Base-by-base conservation (phyloP, 1,140 invertebrate genomes). In the Pachypeltis micranthus region DNA sequence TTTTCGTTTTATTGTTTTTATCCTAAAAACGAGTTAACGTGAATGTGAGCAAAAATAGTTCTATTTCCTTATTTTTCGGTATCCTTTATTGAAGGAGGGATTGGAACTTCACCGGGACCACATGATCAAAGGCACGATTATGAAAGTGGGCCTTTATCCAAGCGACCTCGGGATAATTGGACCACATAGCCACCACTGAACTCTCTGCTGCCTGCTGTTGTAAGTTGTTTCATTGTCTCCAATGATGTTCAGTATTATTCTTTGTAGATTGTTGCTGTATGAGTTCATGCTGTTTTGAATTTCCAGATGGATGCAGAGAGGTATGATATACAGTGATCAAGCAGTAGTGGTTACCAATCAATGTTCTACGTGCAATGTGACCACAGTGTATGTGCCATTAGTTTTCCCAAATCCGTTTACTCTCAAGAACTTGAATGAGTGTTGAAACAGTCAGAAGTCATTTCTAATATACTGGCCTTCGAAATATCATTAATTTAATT, bases 91-190 rank as follows among this genome's bases (percentile, higher is more conserved):
- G 27, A 39, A 66, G 66, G 60, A 28, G 63, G 60, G 28, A 24
- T 65, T 25, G 64, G 61, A 44, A 55, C 58, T 12, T 68, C 66
- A 25, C 65, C 67, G 19, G 63, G 62, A 7, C 31, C 31, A 39
- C 31, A 39, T 27, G 67, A 67, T 29, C 64, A 66, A 27, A 63
- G 67, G 56, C 68, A 69, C 59, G 88, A 92, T 70, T 91, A 91
- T 72, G 89, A 91, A 72, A 82, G 83, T 72, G 85, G 86, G 59
- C 86, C 86, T 59, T 81, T 90, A 71, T 83, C 85, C 72, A 92
- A 92, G 77, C 83, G 89, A 72, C 84, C 91, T 72, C 83, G 82
- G 27, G 90, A 91, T 71, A 84, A 85, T 66, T 92, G 90, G 89
- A 81, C 86, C 72, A 88, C 88, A 83, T 91, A 89, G 78, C 77